Conservation (phyloP, 2,113 vertebrate genomes). For the Ictalurus furcatus region DNA sequence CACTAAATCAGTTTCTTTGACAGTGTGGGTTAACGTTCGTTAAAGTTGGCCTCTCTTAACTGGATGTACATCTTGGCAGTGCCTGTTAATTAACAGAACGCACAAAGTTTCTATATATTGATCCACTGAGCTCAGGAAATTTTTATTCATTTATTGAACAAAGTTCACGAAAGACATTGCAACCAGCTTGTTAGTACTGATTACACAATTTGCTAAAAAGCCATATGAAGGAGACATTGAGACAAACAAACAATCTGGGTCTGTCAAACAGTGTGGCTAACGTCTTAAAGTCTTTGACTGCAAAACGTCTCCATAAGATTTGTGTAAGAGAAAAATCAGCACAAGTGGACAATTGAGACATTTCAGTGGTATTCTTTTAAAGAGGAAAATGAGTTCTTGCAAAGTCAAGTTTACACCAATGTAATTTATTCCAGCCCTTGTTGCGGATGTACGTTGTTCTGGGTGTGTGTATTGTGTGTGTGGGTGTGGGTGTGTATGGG, state of each 20-base stretch:
- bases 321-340: not conserved
- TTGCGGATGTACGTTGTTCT: constrained; percentile 2
- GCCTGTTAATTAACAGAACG: constrained; percentile 1
- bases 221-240: not conserved
- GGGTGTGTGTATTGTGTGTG: not conserved
- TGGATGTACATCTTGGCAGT: constrained; percentile 11
- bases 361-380: constrained; percentile 52
- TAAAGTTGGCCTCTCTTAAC: constrained; percentile 10
- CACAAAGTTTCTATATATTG: not conserved
- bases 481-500: not conserved
- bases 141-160: not conserved
- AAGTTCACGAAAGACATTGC: not conserved
- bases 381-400: constrained; percentile 18
- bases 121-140: not conserved
- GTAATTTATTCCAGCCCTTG: constrained; percentile 29
- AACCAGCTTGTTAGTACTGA: not conserved
- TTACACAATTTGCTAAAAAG: not conserved
- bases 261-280: not conserved
- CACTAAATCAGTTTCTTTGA: not conserved
- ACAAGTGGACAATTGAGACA: not conserved
- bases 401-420: constrained; percentile 47
- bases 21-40: constrained; percentile 4
- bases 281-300: not conserved
- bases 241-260: not conserved
- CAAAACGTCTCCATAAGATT: not conserved